Conservation (phyloP, 2,888 invertebrate genomes). For the Drosophila sordidula region DNA sequence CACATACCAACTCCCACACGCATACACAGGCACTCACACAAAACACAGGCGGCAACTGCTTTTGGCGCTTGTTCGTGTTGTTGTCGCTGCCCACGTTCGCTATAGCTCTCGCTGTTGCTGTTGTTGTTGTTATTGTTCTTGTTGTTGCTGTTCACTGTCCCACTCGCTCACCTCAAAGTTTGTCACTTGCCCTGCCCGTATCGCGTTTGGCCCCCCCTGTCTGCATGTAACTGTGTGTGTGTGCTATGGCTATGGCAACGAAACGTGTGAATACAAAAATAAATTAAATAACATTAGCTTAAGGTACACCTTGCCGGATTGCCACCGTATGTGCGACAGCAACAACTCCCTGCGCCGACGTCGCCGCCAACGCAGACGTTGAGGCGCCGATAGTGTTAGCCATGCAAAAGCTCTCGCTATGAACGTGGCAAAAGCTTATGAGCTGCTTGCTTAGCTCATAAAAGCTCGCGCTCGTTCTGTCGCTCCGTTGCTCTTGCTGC, state of each 20-base stretch:
- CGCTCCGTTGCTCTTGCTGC: background rate
- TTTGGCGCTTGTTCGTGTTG: conserved; percentile 50
- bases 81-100: conserved; percentile 51
- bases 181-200: conserved; percentile 46
- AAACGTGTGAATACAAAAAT: conserved; percentile 79
- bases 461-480: conserved; percentile 16
- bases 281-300: conserved; percentile 80
- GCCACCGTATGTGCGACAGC: conserved; percentile 60
- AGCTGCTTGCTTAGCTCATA: background rate
- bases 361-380: conserved; percentile 68
- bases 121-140: conserved; percentile 12
- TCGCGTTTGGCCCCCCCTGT: conserved; percentile 19
- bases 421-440: conserved; percentile 65
- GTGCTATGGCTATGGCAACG: conserved; percentile 19
- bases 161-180: conserved; percentile 51
- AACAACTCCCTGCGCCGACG: conserved; percentile 19
- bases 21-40: conserved; percentile 11
- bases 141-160: conserved; percentile 29
- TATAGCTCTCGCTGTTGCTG: conserved; percentile 16
- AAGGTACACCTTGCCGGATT: conserved; percentile 76
- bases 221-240: conserved; percentile 12
- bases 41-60: conserved; percentile 14
- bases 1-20: conserved; percentile 47
- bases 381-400: conserved; percentile 63
- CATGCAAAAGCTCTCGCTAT: conserved; percentile 43